Evolutionary conservation across 1,140 invertebrate species (phyloP), one percentile per base, ranked within the genome.

Genomic region (Himalopsyche phryganea): DNA sequence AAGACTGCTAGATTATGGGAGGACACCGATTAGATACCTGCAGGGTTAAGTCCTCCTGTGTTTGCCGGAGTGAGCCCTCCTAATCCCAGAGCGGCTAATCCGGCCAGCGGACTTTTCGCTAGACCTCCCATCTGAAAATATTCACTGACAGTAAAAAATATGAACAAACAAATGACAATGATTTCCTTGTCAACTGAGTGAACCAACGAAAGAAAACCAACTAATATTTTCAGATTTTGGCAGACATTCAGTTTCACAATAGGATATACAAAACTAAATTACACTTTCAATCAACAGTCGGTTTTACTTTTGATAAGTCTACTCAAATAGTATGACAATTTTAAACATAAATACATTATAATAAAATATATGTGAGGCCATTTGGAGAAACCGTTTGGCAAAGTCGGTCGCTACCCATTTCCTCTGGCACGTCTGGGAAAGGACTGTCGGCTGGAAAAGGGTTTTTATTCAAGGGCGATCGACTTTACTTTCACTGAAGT

Each of bases 31-130:
- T n/a, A n/a, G n/a, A 80, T 81, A 92, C 91, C 91, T 83, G 91
- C 90, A 66, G 91, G 90, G 77, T 92, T 94, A 36, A 93, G 80
- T 66, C 90, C 90, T 63, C 89, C 88, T 49, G 88, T 86, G 67
- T 89, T 90, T 40, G 88, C 82, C 42, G 87, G 87, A 64, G 87
- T 87, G 54, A 94, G 81, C 45, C 90, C 90, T 65, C 90, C 90
- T 3, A 93, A 82, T 55, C 91, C 91, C 50, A 93, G 77, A 46
- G 90, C 90, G 35, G 90, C 90, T 46, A 94, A 77, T 60, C 91
- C 90, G 51, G 91, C 91, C 67, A 94, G 77, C 41, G 91, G 91
- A 72, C 87, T 91, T 71, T 89, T 92, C 63, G 88, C 87, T 65
- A 94, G 80, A 58, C 88, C 88, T 54, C 84, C 84, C 79, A 91